Evolutionary conservation across 2,888 invertebrate species (phyloP).

Genomic region (Drosophila niveifrons): DNA sequence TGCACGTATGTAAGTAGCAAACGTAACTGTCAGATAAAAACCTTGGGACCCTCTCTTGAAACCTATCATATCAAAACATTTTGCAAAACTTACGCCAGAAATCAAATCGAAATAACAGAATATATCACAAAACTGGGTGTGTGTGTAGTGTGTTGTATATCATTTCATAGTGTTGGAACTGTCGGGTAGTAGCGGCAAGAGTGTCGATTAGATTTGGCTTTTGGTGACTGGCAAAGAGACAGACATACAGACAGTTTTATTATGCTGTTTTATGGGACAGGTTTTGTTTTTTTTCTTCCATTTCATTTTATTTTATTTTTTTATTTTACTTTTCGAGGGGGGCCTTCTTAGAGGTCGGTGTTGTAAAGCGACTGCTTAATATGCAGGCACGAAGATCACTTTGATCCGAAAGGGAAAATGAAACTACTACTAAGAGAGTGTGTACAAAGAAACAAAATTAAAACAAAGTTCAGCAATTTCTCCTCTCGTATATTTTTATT

Average conservation of each 20-base stretch:
- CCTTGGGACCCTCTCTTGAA: constrained; percentile 34
- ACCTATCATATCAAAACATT: constrained; percentile 38
- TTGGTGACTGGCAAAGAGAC: constrained; percentile 38
- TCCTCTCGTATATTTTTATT: constrained; percentile 30
- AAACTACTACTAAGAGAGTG: constrained; percentile 18
- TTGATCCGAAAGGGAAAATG: constrained; percentile 49
- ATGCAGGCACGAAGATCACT: constrained; percentile 57
- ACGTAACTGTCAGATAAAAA: constrained; percentile 37
- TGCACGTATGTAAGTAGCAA: constrained; percentile 18
- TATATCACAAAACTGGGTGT: constrained; percentile 34
- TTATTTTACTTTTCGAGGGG: not conserved
- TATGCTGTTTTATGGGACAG: constrained; percentile 63
- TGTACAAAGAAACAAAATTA: not conserved
- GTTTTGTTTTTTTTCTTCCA: constrained; percentile 58
- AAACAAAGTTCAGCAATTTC: constrained; percentile 37
- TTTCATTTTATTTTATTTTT: not conserved
- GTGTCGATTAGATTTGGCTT: constrained; percentile 57
- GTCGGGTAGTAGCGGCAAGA: constrained; percentile 33
- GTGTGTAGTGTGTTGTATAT: constrained; percentile 35
- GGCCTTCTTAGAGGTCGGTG: constrained; percentile 14
- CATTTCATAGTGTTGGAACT: constrained; percentile 34
- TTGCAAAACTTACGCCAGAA: constrained; percentile 49
- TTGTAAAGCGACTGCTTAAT: constrained; percentile 50
- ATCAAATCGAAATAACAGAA: constrained; percentile 46
- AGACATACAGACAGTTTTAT: constrained; percentile 67